Evolutionary conservation across 2,888 invertebrate genomes (phyloP).

Genomic region (Iphiclides podalirius): DNA sequence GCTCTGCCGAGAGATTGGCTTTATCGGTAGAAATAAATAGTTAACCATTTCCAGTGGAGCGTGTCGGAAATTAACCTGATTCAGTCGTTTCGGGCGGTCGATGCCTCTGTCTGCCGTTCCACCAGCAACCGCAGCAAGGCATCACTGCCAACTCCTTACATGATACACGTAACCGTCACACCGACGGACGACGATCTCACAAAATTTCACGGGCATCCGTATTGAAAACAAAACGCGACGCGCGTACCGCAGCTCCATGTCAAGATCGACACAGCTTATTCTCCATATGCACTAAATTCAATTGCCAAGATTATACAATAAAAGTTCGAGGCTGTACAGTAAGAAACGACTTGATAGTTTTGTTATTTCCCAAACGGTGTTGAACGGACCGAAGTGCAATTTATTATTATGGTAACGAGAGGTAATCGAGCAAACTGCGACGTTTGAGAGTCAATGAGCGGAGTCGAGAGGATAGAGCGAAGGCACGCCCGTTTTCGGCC

Average conservation of each 20-base stretch:
- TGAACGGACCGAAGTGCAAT: too few species aligned
- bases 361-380: too few species aligned
- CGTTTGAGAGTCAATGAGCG: too few species aligned
- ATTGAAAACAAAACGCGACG: not conserved
- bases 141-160: conserved; percentile 39
- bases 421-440: too few species aligned
- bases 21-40: conserved; percentile 7
- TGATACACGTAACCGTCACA: conserved; percentile 9
- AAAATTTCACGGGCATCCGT: not conserved
- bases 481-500: conserved; percentile 49
- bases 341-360: too few species aligned
- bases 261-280: conserved; percentile 15
- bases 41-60: too few species aligned
- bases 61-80: conserved; percentile 49
- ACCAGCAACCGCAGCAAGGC: conserved; percentile 77
- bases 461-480: conserved; percentile 35
- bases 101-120: conserved; percentile 73
- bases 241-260: not conserved
- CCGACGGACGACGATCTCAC: not conserved
- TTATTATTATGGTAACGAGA: too few species aligned
- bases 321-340: too few species aligned
- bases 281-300: conserved; percentile 2
- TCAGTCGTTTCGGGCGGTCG: conserved; percentile 62
- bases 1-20: not conserved
- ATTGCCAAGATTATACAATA: too few species aligned